These are phyloP conservation scores for Nycticorax nycticorax DNA, from an alignment of 2,113 vertebrate species.

Conservation along the genomic window DNA sequence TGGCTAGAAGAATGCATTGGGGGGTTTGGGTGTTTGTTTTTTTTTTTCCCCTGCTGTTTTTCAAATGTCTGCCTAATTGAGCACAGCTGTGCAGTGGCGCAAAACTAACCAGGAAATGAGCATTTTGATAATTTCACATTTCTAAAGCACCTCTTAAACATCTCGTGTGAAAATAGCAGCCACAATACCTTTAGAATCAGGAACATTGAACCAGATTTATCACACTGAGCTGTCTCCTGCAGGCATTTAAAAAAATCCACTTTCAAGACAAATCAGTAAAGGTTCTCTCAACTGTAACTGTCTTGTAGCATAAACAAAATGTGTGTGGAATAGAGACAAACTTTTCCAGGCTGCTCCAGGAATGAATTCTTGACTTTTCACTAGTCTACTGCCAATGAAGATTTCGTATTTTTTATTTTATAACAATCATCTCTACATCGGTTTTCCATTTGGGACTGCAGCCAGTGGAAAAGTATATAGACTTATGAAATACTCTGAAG, in stretches of 20 bases:
- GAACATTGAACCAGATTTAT: constrained; percentile 33
- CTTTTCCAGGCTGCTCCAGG: neutral
- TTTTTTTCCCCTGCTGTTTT: constrained; percentile 13
- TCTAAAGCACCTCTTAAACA: constrained; percentile 71
- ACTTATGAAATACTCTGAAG: neutral
- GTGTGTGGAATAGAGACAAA: neutral
- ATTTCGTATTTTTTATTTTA: constrained; percentile 41
- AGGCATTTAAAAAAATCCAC: constrained; percentile 25
- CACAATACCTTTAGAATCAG: constrained; percentile 46
- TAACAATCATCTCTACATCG: constrained; percentile 5
- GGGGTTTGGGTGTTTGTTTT: neutral
- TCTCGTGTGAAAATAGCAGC: constrained; percentile 39
- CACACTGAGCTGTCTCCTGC: constrained; percentile 15
- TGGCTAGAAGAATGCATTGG: neutral
- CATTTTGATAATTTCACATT: constrained; percentile 67
- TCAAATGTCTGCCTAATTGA: constrained; percentile 67
- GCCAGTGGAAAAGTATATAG: constrained; percentile 46
- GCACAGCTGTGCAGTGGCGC: constrained; percentile 68
- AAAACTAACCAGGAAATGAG: constrained; percentile 69
- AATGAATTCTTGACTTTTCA: neutral
- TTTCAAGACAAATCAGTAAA: constrained; percentile 40
- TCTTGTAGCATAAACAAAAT: constrained; percentile 42
- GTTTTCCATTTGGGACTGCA: constrained; percentile 28
- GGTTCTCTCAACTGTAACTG: constrained; percentile 9
- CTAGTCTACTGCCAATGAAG: constrained; percentile 13